Base-by-base conservation (phyloP, 2,888 invertebrate genomes). In the Thumatha senex region DNA sequence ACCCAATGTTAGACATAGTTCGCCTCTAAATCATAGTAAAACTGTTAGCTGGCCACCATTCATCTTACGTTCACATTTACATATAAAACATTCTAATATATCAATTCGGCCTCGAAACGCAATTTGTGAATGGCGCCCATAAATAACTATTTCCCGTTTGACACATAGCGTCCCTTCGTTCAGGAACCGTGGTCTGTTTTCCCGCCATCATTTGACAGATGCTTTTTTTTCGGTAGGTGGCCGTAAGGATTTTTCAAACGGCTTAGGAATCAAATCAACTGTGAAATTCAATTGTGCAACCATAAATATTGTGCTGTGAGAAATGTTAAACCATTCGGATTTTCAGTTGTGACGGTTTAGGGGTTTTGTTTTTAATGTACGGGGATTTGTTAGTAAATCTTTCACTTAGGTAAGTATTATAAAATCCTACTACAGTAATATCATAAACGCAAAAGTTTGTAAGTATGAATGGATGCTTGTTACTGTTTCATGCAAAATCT, bases 71-170 rank as follows among this genome's bases (percentile, higher is more conserved):
- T 70, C 75, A 64, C 86, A 91, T 91, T 91, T 90, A 87, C 91
- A 91, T 91, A 91, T 90, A 90, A 89, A 91, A 90, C 89, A 89
- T 85, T 74, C 74, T 84, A 76, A 91, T 91, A 90, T 86, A 91
- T 91, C 91, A 91, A 89, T 89, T 86, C 86, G 87, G 76, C 84
- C 84, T 83, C 84, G 82, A 88, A 67, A 88, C 86, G 89, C 88
- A 90, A 90, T 90, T 90, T 89, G 88, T 89, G 90, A 89, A 87
- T 89, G 84, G 84, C 68, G 66, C 69, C 79, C 83, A 90, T 91
- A 91, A 91, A 91, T 91, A 87, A 90, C 89, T 84, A 87, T 89
- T 89, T 89, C 83, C 82, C 78, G 77, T 87, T 89, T 89, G 89
- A 90, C 89, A 86, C 80, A 83, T 78, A 77, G 86, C 85, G 85